phyloP scores from a whole-genome alignment of 1,140 invertebrate genomes.

The Acromyrmex echinatior region DNA sequence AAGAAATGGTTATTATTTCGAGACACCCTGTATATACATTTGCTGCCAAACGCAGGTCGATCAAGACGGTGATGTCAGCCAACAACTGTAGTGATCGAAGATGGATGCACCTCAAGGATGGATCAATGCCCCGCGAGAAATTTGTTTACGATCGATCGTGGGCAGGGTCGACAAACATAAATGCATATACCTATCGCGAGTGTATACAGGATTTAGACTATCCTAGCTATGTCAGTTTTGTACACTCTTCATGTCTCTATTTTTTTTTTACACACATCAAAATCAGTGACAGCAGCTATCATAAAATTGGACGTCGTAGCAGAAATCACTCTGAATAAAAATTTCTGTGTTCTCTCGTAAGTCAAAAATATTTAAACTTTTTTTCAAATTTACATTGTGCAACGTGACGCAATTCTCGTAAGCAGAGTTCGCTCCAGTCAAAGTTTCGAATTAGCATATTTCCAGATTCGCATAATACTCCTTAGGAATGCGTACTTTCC shows the following conservation, averaged over 20 bases:
- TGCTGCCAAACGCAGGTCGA: background rate
- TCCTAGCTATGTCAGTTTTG: background rate
- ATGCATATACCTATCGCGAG: background rate
- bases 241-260: background rate
- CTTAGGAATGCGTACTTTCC: conserved; percentile 2
- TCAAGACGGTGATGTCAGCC: conserved; percentile 14
- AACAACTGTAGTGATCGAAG: conserved; percentile 37
- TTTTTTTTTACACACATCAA: conserved; percentile 13
- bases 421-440: background rate
- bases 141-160: conserved; percentile 67
- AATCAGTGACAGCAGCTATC: background rate
- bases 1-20: background rate
- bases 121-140: conserved; percentile 63
- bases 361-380: conserved; percentile 21
- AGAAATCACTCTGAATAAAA: background rate
- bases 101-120: conserved; percentile 2
- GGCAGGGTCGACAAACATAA: background rate
- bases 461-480: conserved; percentile 13
- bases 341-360: background rate
- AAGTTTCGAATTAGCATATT: conserved; percentile 44
- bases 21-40: background rate
- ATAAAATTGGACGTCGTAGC: background rate
- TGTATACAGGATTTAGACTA: background rate
- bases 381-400: conserved; percentile 9
- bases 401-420: background rate